Conservation (phyloP, 2,888 invertebrate genomes). For the Rhingia rostrata region DNA sequence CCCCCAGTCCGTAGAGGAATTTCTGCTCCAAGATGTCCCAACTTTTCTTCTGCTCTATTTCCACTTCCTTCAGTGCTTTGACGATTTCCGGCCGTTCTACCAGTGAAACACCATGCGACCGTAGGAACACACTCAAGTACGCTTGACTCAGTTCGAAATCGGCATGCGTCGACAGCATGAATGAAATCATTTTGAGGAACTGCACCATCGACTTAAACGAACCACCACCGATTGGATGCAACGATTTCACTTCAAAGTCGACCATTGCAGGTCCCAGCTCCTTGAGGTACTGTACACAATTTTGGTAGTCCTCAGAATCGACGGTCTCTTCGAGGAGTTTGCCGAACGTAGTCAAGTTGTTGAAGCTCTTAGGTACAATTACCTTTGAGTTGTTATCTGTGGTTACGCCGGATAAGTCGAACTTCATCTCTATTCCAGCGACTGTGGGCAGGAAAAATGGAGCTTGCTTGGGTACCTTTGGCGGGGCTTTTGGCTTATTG, state of each 20-base stretch:
- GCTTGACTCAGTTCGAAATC: slow-evolving; percentile 96
- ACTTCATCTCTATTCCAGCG: slow-evolving; percentile 91
- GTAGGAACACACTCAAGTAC: slow-evolving; percentile 94
- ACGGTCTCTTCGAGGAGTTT: slow-evolving; percentile 85
- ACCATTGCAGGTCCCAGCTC: slow-evolving; percentile 91
- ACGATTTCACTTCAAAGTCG: slow-evolving; percentile 92
- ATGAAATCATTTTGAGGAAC: slow-evolving; percentile 89
- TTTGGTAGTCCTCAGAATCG: slow-evolving; percentile 83
- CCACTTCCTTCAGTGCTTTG: slow-evolving; percentile 84
- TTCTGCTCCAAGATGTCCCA: slow-evolving; percentile 89
- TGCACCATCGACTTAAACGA: slow-evolving; percentile 88
- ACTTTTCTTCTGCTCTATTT: slow-evolving; percentile 85
- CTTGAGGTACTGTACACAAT: slow-evolving; percentile 84
- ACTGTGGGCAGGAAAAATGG: slow-evolving; percentile 98
- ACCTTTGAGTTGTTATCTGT: slow-evolving; percentile 84
- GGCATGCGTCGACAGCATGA: slow-evolving; percentile 88
- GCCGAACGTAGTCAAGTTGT: slow-evolving; percentile 88
- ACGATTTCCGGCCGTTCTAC: slow-evolving; percentile 85
- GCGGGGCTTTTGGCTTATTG: slow-evolving; percentile 94
- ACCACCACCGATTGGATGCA: slow-evolving; percentile 90
- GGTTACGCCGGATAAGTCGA: slow-evolving; percentile 86
- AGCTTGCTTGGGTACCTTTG: slow-evolving; percentile 92
- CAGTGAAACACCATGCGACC: slow-evolving; percentile 88
- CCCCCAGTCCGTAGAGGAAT: slow-evolving; percentile 89
- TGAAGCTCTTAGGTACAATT: slow-evolving; percentile 85